Evolutionary conservation across 2,797 vertebrate species (phyloP).

Genomic region (Jordanella pulchra): DNA sequence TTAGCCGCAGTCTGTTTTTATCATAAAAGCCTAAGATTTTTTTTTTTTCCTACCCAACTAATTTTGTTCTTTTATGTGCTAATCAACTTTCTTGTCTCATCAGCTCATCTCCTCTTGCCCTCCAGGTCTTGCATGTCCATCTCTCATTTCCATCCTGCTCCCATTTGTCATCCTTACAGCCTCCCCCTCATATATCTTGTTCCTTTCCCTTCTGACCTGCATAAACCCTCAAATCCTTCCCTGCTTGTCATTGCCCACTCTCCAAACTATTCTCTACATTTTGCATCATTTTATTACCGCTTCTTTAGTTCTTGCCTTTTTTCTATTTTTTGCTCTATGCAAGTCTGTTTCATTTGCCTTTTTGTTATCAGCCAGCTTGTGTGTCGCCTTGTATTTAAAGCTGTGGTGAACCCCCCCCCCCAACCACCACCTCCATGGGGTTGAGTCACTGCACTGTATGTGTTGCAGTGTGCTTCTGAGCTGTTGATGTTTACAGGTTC

Average conservation of each 20-base stretch:
- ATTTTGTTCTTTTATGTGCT: not conserved
- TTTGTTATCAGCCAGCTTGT: slow-evolving; percentile 1
- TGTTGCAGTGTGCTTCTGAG: slow-evolving; percentile 4
- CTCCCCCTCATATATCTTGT: slow-evolving; percentile 18
- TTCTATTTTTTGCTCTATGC: slow-evolving; percentile 28
- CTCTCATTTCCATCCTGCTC: slow-evolving; percentile 10
- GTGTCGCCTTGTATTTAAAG: slow-evolving; percentile 14
- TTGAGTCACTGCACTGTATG: slow-evolving; percentile 18
- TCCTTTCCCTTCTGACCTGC: slow-evolving; percentile 16
- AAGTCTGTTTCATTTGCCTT: slow-evolving; percentile 14
- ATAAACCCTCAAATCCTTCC: slow-evolving; percentile 12
- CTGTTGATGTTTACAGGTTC: slow-evolving; percentile 35
- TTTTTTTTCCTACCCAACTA: not conserved
- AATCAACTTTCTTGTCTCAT: slow-evolving; percentile 20
- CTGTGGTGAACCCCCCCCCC: slow-evolving; percentile 11
- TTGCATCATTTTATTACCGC: slow-evolving; percentile 34
- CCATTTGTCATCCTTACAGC: not conserved
- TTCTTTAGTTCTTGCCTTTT: not conserved
- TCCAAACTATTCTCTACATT: slow-evolving; percentile 39
- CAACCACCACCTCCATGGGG: too few relatives aligned
- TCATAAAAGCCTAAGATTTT: not conserved
- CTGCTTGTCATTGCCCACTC: slow-evolving; percentile 48
- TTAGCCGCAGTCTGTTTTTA: slow-evolving; percentile 13
- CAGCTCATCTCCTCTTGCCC: slow-evolving; percentile 13
- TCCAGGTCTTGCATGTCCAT: slow-evolving; percentile 19